phyloP scores from a whole-genome alignment of 2,797 vertebrate species.

The Buceros bicornis region DNA sequence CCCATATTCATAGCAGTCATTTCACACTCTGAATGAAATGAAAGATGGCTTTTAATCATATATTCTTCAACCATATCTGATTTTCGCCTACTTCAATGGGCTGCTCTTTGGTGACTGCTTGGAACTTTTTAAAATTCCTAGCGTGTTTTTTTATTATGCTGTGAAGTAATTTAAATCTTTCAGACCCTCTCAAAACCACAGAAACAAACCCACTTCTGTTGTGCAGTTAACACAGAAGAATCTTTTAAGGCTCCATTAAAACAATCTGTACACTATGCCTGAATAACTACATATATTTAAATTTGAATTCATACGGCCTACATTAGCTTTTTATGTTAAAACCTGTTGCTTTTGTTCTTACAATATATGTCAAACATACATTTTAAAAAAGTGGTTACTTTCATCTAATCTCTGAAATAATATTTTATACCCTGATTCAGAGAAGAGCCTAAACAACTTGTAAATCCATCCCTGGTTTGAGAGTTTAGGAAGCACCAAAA shows the following conservation, averaged over 20 bases:
- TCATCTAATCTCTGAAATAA: neutral
- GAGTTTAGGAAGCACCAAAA: neutral
- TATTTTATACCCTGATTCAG: neutral
- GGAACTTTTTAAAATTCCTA: neutral
- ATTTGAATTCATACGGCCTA: neutral
- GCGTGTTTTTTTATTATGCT: neutral
- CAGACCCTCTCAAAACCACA: neutral
- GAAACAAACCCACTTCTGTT: neutral
- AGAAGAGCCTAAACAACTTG: neutral
- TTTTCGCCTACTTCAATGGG: neutral
- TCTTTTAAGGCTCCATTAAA: neutral
- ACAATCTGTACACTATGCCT: neutral
- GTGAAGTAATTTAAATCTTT: neutral
- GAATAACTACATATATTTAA: neutral
- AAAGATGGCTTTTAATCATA: neutral
- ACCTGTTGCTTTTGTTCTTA: neutral
- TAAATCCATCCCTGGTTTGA: neutral
- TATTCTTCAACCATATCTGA: neutral
- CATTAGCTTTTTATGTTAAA: neutral
- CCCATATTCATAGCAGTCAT: neutral
- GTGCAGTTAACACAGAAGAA: neutral
- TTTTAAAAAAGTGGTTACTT: neutral
- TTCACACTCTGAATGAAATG: neutral
- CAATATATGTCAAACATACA: neutral
- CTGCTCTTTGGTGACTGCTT: neutral